phyloP scores from a whole-genome alignment of 2,113 vertebrate genomes.

The Megaceryle maxima region DNA sequence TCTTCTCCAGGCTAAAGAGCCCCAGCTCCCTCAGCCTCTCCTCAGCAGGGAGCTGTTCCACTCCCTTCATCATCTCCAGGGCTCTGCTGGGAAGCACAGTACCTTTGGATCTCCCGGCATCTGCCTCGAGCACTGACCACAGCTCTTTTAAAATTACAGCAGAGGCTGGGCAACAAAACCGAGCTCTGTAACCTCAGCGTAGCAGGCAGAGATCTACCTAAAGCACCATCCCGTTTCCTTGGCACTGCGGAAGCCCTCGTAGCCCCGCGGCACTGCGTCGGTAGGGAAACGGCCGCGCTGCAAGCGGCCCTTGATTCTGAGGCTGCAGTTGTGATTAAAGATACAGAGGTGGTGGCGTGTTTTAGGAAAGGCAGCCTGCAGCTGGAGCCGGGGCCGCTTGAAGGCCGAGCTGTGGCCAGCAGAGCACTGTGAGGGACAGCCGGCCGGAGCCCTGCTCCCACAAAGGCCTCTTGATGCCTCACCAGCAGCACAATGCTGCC shows the following conservation, averaged over 20 bases:
- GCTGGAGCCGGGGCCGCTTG: rapidly evolving
- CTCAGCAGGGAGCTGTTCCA: too few species aligned
- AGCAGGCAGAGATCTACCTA: background rate
- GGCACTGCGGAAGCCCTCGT: background rate
- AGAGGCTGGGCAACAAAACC: background rate
- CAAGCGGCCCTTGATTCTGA: background rate
- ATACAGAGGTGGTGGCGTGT: rapidly evolving
- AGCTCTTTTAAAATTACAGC: background rate
- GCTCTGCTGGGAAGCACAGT: rapidly evolving
- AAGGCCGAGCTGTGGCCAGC: background rate
- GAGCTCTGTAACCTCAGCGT: rapidly evolving
- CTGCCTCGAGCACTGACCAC: background rate
- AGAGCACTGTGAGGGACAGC: rapidly evolving
- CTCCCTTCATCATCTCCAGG: too few species aligned
- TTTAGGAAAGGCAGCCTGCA: rapidly evolving
- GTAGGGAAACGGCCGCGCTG: background rate
- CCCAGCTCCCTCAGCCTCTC: too few species aligned
- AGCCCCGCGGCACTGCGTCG: too few species aligned
- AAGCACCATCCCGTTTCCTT: background rate
- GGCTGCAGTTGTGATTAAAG: background rate
- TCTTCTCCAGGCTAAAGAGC: too few species aligned
- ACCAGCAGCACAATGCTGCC: background rate
- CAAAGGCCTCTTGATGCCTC: background rate
- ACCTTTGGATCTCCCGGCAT: background rate
- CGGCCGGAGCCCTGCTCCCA: background rate